Percentiles rank a stretch among this genome's conserved stretches.
These are phyloP conservation scores for Acipenser ruthenus DNA, from an alignment of 2,797 vertebrate species.

Conservation along the genomic window DNA sequence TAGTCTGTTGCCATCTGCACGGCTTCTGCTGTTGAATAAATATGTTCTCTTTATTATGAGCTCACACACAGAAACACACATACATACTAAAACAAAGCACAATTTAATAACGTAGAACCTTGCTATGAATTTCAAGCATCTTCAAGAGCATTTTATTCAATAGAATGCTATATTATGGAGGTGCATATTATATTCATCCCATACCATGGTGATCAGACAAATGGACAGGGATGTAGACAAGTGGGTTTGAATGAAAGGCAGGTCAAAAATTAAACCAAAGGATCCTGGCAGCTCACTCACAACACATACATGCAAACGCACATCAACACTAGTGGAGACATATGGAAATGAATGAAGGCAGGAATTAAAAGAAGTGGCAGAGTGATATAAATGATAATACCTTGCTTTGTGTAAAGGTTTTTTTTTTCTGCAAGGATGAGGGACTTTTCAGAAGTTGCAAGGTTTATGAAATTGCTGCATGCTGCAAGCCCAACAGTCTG, in stretches of 20 bases:
- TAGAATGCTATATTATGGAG: too few species aligned
- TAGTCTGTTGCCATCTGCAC: conserved; percentile 23
- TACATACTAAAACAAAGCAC: conserved; percentile 34
- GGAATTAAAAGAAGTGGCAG: conserved; percentile 7
- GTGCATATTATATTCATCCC: too few species aligned
- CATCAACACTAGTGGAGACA: conserved; percentile 1
- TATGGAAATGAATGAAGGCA: background rate
- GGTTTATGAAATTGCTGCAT: background rate
- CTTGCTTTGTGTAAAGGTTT: conserved; percentile 3
- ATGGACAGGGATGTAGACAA: too few species aligned
- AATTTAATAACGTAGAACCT: conserved; percentile 34
- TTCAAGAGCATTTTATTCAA: too few species aligned
- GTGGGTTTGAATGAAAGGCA: too few species aligned
- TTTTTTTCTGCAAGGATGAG: background rate
- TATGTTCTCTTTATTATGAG: conserved; percentile 37
- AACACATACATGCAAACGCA: too few species aligned
- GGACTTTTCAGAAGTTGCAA: background rate
- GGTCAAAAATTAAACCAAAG: too few species aligned
- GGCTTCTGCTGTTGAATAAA: conserved; percentile 31
- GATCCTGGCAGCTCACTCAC: too few species aligned
- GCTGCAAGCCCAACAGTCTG: background rate
- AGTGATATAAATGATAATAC: conserved; percentile 11
- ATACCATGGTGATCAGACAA: too few species aligned
- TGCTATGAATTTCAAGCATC: too few species aligned
- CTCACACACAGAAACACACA: conserved; percentile 12